Percentiles rank a stretch among this genome's conserved stretches.
Evolutionary conservation across 2,888 invertebrate genomes (phyloP).

Genomic region (Hyposoter dolosus): DNA sequence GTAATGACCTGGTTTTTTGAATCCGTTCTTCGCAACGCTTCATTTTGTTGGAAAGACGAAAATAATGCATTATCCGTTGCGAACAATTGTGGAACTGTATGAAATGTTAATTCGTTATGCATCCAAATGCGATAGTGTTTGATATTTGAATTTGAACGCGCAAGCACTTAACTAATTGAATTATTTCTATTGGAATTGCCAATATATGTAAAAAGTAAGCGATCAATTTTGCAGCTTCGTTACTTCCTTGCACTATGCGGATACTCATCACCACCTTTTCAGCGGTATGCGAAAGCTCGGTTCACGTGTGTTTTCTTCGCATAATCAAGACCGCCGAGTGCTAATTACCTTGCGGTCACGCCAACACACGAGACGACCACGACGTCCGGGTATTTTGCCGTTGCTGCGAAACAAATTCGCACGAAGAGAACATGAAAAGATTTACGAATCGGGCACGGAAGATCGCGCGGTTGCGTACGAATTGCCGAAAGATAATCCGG

Average conservation of each 20-base stretch:
- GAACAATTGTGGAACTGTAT: not conserved
- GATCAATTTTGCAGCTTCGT: constrained; percentile 19
- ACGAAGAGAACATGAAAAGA: constrained; percentile 31
- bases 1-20: constrained; percentile 69
- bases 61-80: not conserved
- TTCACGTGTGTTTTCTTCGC: constrained; percentile 49
- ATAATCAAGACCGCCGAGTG: constrained; percentile 64
- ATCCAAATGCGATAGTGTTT: not conserved
- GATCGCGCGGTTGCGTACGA: not conserved
- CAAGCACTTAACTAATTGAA: not conserved
- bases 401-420: constrained; percentile 53
- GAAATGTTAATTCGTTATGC: not conserved
- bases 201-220: not conserved
- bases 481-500: not conserved
- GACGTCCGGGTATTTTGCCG: constrained; percentile 34
- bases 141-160: not conserved
- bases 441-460: constrained; percentile 7
- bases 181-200: not conserved
- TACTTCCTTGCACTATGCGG: not conserved
- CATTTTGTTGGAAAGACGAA: not conserved
- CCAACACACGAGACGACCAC: constrained; percentile 36
- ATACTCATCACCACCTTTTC: constrained; percentile 40
- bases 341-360: constrained; percentile 65
- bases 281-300: constrained; percentile 34
- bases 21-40: constrained; percentile 36